These are phyloP conservation scores for Hormiphora californensis DNA, from an alignment of 37 sponge, comb jelly and placozoan species.

Conservation along the genomic window DNA sequence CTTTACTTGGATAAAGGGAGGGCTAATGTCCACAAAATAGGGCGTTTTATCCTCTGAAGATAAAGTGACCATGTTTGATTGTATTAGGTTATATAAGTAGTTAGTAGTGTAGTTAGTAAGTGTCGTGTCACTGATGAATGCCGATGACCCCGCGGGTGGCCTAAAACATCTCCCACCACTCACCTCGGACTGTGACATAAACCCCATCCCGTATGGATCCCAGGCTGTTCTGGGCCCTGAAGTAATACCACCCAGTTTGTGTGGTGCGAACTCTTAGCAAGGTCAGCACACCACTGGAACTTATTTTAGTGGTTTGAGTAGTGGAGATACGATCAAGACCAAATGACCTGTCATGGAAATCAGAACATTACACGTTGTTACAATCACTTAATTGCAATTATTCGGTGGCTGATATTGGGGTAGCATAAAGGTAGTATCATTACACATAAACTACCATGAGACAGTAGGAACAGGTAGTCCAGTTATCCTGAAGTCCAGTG, in stretches of 20 bases:
- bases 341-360: neutral
- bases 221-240: neutral
- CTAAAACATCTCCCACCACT: too few species aligned
- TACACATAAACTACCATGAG: neutral
- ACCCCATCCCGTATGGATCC: neutral
- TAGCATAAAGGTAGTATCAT: neutral
- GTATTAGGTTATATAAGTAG: too few species aligned
- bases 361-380: neutral
- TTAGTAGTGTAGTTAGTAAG: too few species aligned
- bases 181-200: neutral
- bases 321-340: neutral
- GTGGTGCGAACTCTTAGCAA: neutral
- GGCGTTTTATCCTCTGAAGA: conserved; percentile 2
- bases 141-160: too few species aligned
- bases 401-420: too few species aligned
- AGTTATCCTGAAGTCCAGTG: conserved; percentile 1
- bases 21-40: neutral
- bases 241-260: neutral
- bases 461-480: neutral
- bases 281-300: neutral
- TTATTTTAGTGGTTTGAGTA: neutral
- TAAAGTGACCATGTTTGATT: neutral
- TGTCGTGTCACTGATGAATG: too few species aligned
- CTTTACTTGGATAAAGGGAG: neutral
- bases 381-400: too few species aligned